Evolutionary conservation across 2,113 vertebrate genomes (phyloP), one percentile per base, ranked within the genome.

Genomic region (Coturnix japonica): DNA sequence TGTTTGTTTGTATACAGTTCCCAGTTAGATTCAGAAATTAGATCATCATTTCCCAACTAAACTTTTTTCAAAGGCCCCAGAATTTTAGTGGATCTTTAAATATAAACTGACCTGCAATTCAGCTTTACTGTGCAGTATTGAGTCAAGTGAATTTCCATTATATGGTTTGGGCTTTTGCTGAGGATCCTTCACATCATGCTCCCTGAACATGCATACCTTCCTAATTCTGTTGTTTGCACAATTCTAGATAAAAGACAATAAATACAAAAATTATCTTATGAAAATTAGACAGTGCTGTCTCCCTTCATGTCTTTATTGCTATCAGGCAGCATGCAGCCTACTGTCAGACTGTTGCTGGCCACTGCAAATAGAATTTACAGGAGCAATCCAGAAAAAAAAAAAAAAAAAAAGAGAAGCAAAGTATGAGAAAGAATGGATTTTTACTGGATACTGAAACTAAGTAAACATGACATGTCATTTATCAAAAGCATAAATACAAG

Each of bases 401-500:
- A 53, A 26, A 49, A 85, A 93, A 85, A 43, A 83, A 78, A 90
- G 30, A 94, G 82, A 66, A 82, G 46, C 3, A 85, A 60, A 74
- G 14, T 72, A 77, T 53, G 33, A 61, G 63, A 66, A 56, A 41
- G 10, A 87, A 75, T 15, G 77, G 8, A 41, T 87, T 90, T 92
- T 86, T 41, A 91, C 66, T 94, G 65, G 87, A 35, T 91, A 92
- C 41, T 80, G 73, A 92, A 86, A 82, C 77, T 95, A 95, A 96
- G 84, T 89, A 97, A 96, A 96, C 63, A 92, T 85, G 92, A 80
- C 82, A 91, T 47, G 20, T 35, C 87, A 95, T 95, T 94, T 89
- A 96, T 97, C 95, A 94, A 95, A 70, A 77, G 77, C 87, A 96
- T 91, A 95, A 97, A 96, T 95, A 94, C 25, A 94, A 91, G 64